Evolutionary conservation across 2,797 vertebrate genomes (phyloP), one percentile per base, ranked within the genome.

Genomic region (Phoeniculus purpureus): DNA sequence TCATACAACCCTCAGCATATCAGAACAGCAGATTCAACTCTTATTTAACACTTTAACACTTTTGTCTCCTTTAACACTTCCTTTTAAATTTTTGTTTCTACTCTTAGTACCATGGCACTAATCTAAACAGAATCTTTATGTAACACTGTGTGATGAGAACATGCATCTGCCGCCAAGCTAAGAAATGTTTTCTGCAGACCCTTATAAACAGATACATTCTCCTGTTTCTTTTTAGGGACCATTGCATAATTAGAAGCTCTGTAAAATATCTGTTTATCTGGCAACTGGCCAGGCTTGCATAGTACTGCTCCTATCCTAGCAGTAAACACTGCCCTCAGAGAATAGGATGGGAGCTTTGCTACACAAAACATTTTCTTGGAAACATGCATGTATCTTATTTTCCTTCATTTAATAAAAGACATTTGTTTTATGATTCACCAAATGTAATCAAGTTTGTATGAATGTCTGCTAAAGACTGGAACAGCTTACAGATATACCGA

Each of bases 201-300:
- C 91, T 91, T 92, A 93, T 91, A 93, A 95, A 95, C 94, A 96
- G 92, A 94, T 74, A 82, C 87, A 96, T 95, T 93, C 83, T 94
- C 81, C 82, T 92, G 94, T 65, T 96, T 94, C 86, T 91, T 96
- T 95, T 84, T 90, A 91, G 93, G 94, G 92, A 82, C 78, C 85
- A 83, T 74, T 96, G 93, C 96, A 92, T 92, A 96, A 87, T 94
- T 96, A 80, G 81, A 90, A 91, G 93, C 95, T 94, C 94, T 81
- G 88, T 83, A 94, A 91, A 95, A 93, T 95, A 95, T 95, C 89
- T 90, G 84, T 90, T 96, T 94, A 87, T 91, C 88, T 96, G 95
- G 86, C 93, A 95, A 93, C 89, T 43, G 76, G 94, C 95, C 92
- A 95, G 29, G 70, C 66, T 91, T 83, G 77, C 93, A 85, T 68